Percentiles rank a stretch among this genome's conserved stretches.
Conservation (phyloP, 2,797 vertebrate genomes). For the Meriones psammophilus region DNA sequence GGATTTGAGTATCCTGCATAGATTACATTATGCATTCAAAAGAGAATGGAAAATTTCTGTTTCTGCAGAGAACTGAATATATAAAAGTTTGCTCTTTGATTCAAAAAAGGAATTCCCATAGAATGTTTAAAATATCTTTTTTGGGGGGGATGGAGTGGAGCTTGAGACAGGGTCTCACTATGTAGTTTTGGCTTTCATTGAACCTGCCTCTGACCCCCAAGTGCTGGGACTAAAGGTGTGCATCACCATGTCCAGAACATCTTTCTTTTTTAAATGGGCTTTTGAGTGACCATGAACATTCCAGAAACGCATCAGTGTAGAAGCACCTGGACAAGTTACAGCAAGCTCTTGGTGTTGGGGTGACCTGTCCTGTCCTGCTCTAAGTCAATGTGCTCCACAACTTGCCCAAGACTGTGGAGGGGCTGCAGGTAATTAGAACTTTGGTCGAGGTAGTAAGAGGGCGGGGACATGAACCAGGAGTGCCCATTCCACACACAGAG, state of each 20-base stretch:
- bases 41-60: not conserved
- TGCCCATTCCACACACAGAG: not conserved
- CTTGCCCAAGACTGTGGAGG: not conserved
- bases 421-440: not conserved
- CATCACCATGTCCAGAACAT: not conserved
- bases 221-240: not conserved
- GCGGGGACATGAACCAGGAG: not conserved
- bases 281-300: not conserved
- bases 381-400: not conserved
- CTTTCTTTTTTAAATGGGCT: not conserved
- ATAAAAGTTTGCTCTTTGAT: conserved; percentile 25
- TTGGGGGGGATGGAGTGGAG: not conserved
- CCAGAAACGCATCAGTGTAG: not conserved
- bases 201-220: not conserved
- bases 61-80: not conserved
- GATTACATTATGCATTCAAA: not conserved
- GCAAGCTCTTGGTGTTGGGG: not conserved
- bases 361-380: not conserved
- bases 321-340: not conserved
- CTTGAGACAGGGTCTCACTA: not conserved
- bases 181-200: not conserved
- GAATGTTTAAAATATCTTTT: not conserved
- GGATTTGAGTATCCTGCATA: not conserved
- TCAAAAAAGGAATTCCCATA: not conserved
- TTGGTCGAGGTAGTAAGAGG: not conserved